Evolutionary conservation across 2,888 invertebrate species (phyloP), one percentile per base, ranked within the genome.

Genomic region (Catocala sponsa): DNA sequence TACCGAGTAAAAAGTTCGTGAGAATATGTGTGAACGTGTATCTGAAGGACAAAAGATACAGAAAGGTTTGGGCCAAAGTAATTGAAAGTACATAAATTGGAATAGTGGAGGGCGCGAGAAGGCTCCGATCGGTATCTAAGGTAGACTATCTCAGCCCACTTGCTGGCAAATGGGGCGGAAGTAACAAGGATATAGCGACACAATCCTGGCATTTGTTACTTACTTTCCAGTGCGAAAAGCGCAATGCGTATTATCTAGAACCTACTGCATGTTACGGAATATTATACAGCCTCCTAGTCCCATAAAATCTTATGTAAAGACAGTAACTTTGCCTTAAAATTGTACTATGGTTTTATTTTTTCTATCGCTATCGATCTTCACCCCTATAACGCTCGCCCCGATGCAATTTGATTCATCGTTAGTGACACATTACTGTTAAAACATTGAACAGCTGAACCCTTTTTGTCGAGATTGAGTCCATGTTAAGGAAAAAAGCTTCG

Each of bases 81-180:
- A 91, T 90, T 88, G 87, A 84, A 89, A 86, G 85, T 81, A 85
- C 81, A 86, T 88, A 86, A 86, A 88, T 88, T 86, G 86, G 79
- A 81, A 81, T 79, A 82, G 82, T 60, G 73, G 78, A 81, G 78
- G 76, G 76, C 75, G 58, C 61, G 74, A 74, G 79, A 78, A 78
- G 76, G 74, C 83, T 81, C 72, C 83, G 88, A 88, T 90, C 85
- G 87, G 84, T 89, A 91, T 90, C 91, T 88, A 83, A 88, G 89
- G 91, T 90, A 85, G 91, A 91, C 92, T 92, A 93, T 93, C 90
- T 82, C 92, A 89, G 83, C 78, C 88, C 94, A 93, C 93, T 94
- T 92, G 92, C 80, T 79, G 78, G 85, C 88, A 90, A 94, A 94
- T 92, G 91, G 91, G 65, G 81, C 82, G 90, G 88, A 91, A 92